A percentile compares a stretch with the other conserved stretches of the same genome.
These are phyloP conservation scores for Drosophila monieri DNA, from an alignment of 2,888 invertebrate species.

Conservation along the genomic window DNA sequence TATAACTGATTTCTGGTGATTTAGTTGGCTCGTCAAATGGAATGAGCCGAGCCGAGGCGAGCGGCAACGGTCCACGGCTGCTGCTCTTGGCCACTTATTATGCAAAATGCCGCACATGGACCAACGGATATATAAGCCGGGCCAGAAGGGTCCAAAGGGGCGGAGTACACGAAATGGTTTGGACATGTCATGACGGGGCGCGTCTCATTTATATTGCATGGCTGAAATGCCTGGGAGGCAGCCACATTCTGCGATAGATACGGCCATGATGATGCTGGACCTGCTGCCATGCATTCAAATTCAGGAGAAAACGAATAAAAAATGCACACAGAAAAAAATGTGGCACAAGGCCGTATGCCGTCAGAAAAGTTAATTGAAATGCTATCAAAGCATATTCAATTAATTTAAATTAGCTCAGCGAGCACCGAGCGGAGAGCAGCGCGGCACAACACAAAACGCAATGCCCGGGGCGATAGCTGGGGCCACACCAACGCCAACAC, in stretches of 20 bases:
- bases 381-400: conserved; percentile 78
- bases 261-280: conserved; percentile 7
- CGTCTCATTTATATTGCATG: conserved; percentile 58
- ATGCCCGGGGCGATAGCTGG: conserved; percentile 35
- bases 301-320: conserved; percentile 17
- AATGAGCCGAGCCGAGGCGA: conserved; percentile 53
- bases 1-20: conserved; percentile 80
- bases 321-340: conserved; percentile 31
- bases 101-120: conserved; percentile 62
- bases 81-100: conserved; percentile 50
- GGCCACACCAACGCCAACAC: conserved; percentile 7
- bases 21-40: conserved; percentile 68
- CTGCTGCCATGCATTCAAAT: conserved; percentile 47
- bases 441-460: conserved; percentile 48
- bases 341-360: conserved; percentile 53
- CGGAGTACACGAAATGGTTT: conserved; percentile 31
- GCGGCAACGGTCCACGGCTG: conserved; percentile 25
- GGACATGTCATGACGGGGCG: conserved; percentile 53
- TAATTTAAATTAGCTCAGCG: conserved; percentile 78
- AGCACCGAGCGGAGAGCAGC: conserved; percentile 7
- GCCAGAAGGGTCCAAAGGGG: conserved; percentile 21
- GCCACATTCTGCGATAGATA: conserved; percentile 18
- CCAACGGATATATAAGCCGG: conserved; percentile 17
- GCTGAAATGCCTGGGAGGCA: conserved; percentile 37
- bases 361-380: conserved; percentile 74